Evolutionary conservation across 2,888 invertebrate genomes (phyloP).

Genomic region (Megastigmus dorsalis): DNA sequence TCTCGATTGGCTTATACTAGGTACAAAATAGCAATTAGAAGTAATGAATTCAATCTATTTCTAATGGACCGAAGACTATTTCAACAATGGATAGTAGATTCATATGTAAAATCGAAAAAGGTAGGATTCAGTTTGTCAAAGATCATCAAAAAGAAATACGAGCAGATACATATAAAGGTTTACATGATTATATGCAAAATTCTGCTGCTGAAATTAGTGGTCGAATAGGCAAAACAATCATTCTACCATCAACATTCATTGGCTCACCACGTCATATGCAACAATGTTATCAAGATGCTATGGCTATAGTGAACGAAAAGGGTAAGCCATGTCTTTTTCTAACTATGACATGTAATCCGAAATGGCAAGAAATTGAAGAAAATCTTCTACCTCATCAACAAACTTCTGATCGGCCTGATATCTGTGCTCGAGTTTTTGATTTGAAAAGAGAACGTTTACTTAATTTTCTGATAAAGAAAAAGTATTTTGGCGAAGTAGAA

Average conservation of each 20-base stretch:
- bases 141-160: slow-evolving; percentile 45
- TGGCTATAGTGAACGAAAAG: slow-evolving; percentile 53
- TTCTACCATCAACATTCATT: slow-evolving; percentile 56
- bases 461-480: slow-evolving; percentile 48
- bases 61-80: slow-evolving; percentile 44
- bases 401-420: slow-evolving; percentile 56
- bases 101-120: slow-evolving; percentile 39
- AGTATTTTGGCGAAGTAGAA: slow-evolving; percentile 48
- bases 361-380: slow-evolving; percentile 56
- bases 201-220: slow-evolving; percentile 19
- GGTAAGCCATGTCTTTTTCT: slow-evolving; percentile 56
- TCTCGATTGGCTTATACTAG: slow-evolving; percentile 38
- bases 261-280: slow-evolving; percentile 56
- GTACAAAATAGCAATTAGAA: too few relatives aligned
- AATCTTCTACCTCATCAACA: slow-evolving; percentile 53
- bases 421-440: slow-evolving; percentile 45
- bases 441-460: slow-evolving; percentile 43
- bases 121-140: slow-evolving; percentile 42
- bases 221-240: slow-evolving; percentile 21
- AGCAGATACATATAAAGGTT: slow-evolving; percentile 57
- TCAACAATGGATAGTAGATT: slow-evolving; percentile 54
- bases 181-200: slow-evolving; percentile 62
- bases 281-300: slow-evolving; percentile 57
- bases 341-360: slow-evolving; percentile 57
- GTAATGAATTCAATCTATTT: slow-evolving; percentile 29